These are phyloP conservation scores for Dynastes hyllus DNA, from an alignment of 2,888 invertebrate species.

Conservation along the genomic window DNA sequence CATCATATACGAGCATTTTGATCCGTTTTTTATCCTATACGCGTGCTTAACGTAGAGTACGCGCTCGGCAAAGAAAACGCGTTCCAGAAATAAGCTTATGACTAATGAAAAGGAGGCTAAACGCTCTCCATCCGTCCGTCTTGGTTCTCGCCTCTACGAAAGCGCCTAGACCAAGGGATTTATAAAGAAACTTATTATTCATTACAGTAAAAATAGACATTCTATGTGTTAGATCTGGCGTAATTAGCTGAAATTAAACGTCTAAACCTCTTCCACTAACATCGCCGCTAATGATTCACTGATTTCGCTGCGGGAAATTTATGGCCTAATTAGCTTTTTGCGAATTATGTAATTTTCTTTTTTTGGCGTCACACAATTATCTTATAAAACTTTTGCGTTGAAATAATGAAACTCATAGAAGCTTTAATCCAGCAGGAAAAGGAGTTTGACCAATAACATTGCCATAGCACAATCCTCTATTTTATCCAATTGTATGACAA, in stretches of 20 bases:
- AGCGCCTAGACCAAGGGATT: constrained; percentile 30
- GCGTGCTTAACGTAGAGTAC: neutral
- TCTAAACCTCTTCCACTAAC: constrained; percentile 12
- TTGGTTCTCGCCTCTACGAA: constrained; percentile 5
- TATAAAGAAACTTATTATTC: constrained; percentile 47
- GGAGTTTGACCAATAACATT: too few species aligned
- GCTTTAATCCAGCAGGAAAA: too few species aligned
- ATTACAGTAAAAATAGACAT: constrained; percentile 42
- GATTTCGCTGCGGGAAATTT: neutral
- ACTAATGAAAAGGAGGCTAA: constrained; percentile 38
- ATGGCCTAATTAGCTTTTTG: constrained; percentile 5
- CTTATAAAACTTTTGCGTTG: too few species aligned
- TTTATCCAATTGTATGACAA: too few species aligned
- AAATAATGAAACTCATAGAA: too few species aligned
- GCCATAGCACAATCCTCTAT: too few species aligned
- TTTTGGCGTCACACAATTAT: neutral
- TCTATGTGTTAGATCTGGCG: constrained; percentile 36
- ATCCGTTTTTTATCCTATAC: constrained; percentile 10
- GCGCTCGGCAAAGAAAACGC: constrained; percentile 19
- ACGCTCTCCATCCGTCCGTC: constrained; percentile 7
- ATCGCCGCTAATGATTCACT: constrained; percentile 8
- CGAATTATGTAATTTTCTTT: neutral
- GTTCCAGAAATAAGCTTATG: constrained; percentile 43
- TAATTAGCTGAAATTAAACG: constrained; percentile 41
- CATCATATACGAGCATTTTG: neutral